Conservation (phyloP, 2,888 invertebrate species). For the Augiades crinisus region DNA sequence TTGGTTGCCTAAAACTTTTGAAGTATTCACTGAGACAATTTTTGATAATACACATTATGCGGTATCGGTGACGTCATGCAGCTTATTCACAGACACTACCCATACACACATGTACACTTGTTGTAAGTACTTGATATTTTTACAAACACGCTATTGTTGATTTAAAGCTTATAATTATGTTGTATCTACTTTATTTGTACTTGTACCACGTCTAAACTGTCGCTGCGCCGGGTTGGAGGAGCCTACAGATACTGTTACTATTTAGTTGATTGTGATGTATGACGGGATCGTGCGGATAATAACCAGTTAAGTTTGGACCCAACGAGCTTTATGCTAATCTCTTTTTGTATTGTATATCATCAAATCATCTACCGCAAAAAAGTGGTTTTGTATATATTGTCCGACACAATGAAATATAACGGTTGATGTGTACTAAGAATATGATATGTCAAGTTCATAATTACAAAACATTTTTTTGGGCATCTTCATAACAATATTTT, state of each 20-base stretch:
- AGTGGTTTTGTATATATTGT: conserved; percentile 10
- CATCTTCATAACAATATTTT: too few species aligned
- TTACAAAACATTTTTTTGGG: too few species aligned
- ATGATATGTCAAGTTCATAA: not conserved
- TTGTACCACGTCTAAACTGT: conserved; percentile 28
- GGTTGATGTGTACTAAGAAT: conserved; percentile 1
- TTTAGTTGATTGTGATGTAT: conserved; percentile 59
- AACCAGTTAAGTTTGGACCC: conserved; percentile 36
- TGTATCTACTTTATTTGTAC: conserved; percentile 5
- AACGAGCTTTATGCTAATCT: conserved; percentile 35
- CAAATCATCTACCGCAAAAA: conserved; percentile 18
- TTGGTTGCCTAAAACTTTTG: too few species aligned
- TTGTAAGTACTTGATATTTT: too few species aligned
- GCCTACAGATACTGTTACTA: conserved; percentile 36
- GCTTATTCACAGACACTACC: too few species aligned
- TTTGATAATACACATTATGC: too few species aligned
- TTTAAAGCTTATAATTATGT: too few species aligned
- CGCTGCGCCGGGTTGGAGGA: conserved; percentile 38
- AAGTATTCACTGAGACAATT: too few species aligned
- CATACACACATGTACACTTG: too few species aligned
- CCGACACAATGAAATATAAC: conserved; percentile 13
- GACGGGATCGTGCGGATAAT: conserved; percentile 40
- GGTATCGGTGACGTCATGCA: too few species aligned
- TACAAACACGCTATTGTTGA: too few species aligned
- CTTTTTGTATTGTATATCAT: conserved; percentile 25